Evolutionary conservation across 2,113 vertebrate species (phyloP).

Genomic region (Clarias macrocephalus): DNA sequence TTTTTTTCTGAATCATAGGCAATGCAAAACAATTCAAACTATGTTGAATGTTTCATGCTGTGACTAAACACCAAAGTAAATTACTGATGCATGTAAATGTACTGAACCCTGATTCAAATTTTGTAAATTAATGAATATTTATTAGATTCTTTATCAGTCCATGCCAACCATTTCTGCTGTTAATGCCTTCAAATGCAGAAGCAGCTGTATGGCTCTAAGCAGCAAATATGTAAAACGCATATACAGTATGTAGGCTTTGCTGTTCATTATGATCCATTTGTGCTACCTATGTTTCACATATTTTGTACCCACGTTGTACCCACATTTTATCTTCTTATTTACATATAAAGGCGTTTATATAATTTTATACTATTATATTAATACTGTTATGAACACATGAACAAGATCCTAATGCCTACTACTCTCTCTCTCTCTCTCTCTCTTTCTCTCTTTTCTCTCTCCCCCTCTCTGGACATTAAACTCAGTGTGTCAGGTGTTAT

Average conservation of each 20-base stretch:
- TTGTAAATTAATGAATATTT: no score
- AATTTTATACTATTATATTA: no score
- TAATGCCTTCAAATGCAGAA: neutral
- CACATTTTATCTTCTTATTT: neutral
- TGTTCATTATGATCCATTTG: slow-evolving; percentile 1
- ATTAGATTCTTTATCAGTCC: neutral
- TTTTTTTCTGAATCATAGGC: no score
- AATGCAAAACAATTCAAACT: neutral
- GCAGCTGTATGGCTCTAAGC: neutral
- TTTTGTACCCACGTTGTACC: neutral
- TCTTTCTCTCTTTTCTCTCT: slow-evolving; percentile 2
- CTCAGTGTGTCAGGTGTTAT: slow-evolving; percentile 61
- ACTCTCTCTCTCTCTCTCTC: slow-evolving; percentile 3
- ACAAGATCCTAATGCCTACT: neutral
- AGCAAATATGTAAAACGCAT: neutral
- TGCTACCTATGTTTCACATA: neutral
- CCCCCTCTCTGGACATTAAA: slow-evolving; percentile 54
- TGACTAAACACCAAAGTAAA: no score
- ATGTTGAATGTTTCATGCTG: no score
- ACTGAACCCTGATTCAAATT: no score
- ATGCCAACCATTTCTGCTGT: neutral
- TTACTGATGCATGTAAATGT: no score
- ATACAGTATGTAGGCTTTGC: neutral
- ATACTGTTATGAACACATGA: neutral
- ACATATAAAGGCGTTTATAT: neutral